phyloP scores from a whole-genome alignment of 2,797 vertebrate species.

The Spinibarbus caldwelli region DNA sequence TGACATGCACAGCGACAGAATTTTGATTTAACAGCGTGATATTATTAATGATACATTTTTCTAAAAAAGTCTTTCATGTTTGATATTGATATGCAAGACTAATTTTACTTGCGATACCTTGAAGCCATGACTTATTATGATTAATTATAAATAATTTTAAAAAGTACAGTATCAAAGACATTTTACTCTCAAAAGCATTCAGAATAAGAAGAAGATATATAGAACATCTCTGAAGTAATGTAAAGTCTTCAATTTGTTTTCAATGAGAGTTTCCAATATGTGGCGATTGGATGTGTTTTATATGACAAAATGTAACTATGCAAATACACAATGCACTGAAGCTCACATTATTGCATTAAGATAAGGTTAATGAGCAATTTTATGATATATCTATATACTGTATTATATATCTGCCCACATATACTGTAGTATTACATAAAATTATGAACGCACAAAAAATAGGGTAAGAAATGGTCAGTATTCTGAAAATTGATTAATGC shows the following conservation, averaged over 20 bases:
- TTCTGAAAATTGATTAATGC: constrained; percentile 1
- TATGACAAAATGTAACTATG: not conserved
- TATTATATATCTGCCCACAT: not conserved
- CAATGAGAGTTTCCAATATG: not conserved
- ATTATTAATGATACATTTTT: constrained; percentile 33
- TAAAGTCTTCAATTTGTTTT: not conserved
- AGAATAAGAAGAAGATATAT: not conserved
- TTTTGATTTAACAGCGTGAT: constrained; percentile 47
- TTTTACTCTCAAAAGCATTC: not conserved
- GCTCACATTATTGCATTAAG: not conserved
- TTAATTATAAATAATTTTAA: not conserved
- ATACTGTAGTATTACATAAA: not conserved
- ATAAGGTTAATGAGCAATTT: not conserved
- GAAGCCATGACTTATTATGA: constrained; percentile 37
- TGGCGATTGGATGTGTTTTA: too few species aligned
- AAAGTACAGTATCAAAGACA: constrained; percentile 13
- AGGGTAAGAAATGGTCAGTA: not conserved
- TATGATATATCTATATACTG: not conserved
- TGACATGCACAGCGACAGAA: not conserved
- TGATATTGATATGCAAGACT: constrained; percentile 36
- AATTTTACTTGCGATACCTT: constrained; percentile 14
- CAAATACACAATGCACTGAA: not conserved
- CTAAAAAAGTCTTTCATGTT: not conserved
- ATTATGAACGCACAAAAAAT: not conserved
- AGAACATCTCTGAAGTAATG: not conserved